Evolutionary conservation across 1,140 invertebrate genomes (phyloP), one percentile per base, ranked within the genome.

Genomic region (Acyrthosiphon pisum): DNA sequence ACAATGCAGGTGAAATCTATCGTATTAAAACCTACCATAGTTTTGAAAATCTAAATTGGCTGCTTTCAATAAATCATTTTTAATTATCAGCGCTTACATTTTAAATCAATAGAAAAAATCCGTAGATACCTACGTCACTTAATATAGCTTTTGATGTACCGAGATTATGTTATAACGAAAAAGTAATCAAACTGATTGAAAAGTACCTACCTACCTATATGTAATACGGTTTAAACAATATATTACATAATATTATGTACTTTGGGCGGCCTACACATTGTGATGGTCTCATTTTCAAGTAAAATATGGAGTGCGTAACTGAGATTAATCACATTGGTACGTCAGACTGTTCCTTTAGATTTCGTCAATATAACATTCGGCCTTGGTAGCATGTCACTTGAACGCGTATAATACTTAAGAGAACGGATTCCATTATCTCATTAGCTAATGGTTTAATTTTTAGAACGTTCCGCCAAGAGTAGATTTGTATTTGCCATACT

Each of bases 371-470:
- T 83, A 76, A 76, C 60, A 83, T 83, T 41, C 81, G 8, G 20
- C 35, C 35, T 41, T 26, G 8, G 81, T 41, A 23, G 37, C 37
- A 3, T 23, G 37, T 83, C 81, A 41, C 22, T 37, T 41, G 35
- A 83, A 83, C 18, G 37, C 22, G 20, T 83, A 83, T 83, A 83
- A 83, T 83, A 83, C 81, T 81, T 37, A 81, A 37, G 81, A 18
- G 14, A 76, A 2, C 35, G 37, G 37, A 83, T 83, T 83, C 37
- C 35, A 37, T 83, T 83, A 83, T 41, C 81, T 83, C 81, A 83
- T 83, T 83, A 83, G 81, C 81, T 83, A 83, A 83, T 83, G 81
- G 81, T 83, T 83, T 83, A 83, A 83, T 83, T 83, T 81, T 83
- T 41, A 83, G 1, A 83, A 83, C 81, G 20, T 41, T 41, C 2